Conservation (phyloP, 2,797 vertebrate species). For the Buceros bicornis region DNA sequence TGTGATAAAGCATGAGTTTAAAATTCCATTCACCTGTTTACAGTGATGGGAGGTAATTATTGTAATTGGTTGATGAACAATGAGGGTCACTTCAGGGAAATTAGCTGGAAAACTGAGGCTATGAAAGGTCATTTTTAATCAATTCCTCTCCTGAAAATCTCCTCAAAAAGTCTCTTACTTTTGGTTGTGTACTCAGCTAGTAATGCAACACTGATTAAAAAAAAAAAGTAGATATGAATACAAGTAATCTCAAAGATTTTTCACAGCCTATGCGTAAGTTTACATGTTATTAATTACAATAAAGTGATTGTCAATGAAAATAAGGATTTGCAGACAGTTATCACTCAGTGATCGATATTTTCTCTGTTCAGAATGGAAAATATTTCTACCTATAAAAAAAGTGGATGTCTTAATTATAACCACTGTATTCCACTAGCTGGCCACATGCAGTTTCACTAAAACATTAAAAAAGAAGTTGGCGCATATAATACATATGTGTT, state of each 20-base stretch:
- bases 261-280: neutral
- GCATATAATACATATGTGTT: neutral
- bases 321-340: neutral
- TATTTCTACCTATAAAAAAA: neutral
- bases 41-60: neutral
- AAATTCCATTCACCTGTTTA: conserved; percentile 1
- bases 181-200: neutral
- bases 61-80: neutral
- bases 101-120: neutral
- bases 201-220: neutral
- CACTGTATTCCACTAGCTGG: neutral
- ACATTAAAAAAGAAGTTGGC: neutral
- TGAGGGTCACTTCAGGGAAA: neutral
- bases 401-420: neutral
- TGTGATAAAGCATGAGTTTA: neutral
- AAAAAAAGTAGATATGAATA: neutral
- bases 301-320: neutral
- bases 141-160: neutral
- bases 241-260: neutral
- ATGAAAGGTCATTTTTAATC: neutral
- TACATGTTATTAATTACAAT: neutral
- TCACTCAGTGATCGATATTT: neutral
- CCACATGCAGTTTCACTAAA: neutral
- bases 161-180: neutral
- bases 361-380: neutral